These are phyloP conservation scores for Melanotus villosus DNA, from an alignment of 2,888 invertebrate species.

Conservation along the genomic window DNA sequence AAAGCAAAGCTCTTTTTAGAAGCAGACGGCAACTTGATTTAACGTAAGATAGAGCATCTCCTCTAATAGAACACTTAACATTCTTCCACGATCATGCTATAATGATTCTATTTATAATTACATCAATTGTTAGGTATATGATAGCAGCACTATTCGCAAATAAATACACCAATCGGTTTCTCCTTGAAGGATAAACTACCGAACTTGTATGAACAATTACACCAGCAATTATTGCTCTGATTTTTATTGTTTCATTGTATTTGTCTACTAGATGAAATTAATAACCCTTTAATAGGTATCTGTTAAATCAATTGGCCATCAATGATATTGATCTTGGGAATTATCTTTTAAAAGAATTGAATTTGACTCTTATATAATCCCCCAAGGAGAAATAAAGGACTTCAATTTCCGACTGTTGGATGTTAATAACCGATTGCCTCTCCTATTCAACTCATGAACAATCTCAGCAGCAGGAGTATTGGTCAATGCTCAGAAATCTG, in stretches of 20 bases:
- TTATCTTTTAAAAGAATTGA: slow-evolving; percentile 74
- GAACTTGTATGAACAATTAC: background rate
- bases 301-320: background rate
- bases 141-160: background rate
- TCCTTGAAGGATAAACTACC: background rate
- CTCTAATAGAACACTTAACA: slow-evolving; percentile 75
- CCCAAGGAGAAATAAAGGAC: slow-evolving; percentile 64
- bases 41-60: slow-evolving; percentile 62
- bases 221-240: slow-evolving; percentile 38
- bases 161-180: background rate
- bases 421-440: slow-evolving; percentile 75
- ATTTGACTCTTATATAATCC: slow-evolving; percentile 77
- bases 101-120: background rate
- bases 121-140: background rate
- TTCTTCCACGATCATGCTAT: slow-evolving; percentile 5
- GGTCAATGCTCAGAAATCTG: slow-evolving; percentile 89
- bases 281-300: background rate
- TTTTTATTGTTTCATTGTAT: background rate
- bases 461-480: slow-evolving; percentile 63
- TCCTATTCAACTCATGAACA: slow-evolving; percentile 76
- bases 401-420: slow-evolving; percentile 74
- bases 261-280: background rate
- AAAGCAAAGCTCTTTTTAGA: slow-evolving; percentile 70
- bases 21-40: slow-evolving; percentile 8
- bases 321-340: slow-evolving; percentile 72